phyloP scores from a whole-genome alignment of 2,113 vertebrate genomes.

The Myodes glareolus region DNA sequence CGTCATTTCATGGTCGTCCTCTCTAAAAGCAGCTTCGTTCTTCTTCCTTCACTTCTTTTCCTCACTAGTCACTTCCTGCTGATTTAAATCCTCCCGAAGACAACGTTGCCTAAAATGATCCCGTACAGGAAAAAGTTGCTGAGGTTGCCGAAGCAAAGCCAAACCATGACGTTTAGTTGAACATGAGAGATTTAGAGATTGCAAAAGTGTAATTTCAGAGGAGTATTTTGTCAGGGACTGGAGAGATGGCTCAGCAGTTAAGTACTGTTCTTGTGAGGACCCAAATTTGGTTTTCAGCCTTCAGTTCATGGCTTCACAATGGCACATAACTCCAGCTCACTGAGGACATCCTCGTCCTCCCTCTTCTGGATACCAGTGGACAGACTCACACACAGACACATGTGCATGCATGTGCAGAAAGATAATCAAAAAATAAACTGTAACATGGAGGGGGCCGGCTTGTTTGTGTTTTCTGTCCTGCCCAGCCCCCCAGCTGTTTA shows the following conservation, averaged over 20 bases:
- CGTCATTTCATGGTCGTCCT: not conserved
- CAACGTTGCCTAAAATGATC: not conserved
- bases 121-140: not conserved
- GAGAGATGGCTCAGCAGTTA: not conserved
- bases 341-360: not conserved
- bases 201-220: not conserved
- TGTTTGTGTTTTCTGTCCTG: no score
- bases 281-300: not conserved
- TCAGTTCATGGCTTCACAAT: not conserved
- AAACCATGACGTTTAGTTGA: not conserved
- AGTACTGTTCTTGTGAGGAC: not conserved
- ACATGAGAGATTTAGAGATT: not conserved
- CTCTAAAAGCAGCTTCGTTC: not conserved
- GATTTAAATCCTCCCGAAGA: not conserved
- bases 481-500: no score
- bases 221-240: not conserved
- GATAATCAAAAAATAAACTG: not conserved
- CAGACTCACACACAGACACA: not conserved
- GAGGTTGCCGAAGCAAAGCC: not conserved
- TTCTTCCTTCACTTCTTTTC: not conserved
- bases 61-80: not conserved
- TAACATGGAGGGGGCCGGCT: no score
- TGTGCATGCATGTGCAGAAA: no score
- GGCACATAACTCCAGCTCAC: not conserved
- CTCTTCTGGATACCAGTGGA: not conserved